Percentiles rank a stretch among this genome's conserved stretches.
phyloP scores from a whole-genome alignment of 2,113 vertebrate species.

The Heterochromis multidens region DNA sequence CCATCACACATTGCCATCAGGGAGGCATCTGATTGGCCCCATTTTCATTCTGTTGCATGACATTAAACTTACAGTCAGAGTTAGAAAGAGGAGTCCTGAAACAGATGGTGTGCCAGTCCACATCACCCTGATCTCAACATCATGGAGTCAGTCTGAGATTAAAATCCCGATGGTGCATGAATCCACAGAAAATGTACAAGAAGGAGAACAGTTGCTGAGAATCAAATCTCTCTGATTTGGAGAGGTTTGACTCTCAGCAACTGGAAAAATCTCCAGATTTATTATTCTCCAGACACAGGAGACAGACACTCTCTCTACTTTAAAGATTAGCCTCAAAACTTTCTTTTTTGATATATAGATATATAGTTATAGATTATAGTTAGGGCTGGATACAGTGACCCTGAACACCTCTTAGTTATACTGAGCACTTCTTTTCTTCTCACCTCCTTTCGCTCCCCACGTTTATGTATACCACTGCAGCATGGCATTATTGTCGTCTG shows the following conservation, averaged over 20 bases:
- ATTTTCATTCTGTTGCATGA: neutral
- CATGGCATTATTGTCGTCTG: too few species aligned
- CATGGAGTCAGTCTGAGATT: neutral
- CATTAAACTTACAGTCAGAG: neutral
- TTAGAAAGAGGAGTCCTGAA: neutral
- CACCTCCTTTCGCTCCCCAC: neutral
- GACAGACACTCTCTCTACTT: neutral
- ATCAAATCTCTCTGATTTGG: accelerated
- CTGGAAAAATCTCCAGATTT: too few species aligned
- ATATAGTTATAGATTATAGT: neutral
- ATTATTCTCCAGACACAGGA: accelerated
- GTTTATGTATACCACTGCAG: neutral
- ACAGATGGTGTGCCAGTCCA: neutral
- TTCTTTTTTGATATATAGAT: neutral
- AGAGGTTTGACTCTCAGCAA: neutral
- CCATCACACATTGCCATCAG: neutral
- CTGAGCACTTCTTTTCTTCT: neutral
- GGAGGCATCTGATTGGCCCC: neutral
- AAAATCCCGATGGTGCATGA: neutral
- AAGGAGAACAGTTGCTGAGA: neutral
- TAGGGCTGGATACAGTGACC: neutral
- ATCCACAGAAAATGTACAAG: neutral
- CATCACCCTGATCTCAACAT: neutral
- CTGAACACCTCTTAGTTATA: neutral
- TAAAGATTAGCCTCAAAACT: neutral